Evolutionary conservation across 2,797 vertebrate genomes (phyloP).

Genomic region (Halcyon badia): DNA sequence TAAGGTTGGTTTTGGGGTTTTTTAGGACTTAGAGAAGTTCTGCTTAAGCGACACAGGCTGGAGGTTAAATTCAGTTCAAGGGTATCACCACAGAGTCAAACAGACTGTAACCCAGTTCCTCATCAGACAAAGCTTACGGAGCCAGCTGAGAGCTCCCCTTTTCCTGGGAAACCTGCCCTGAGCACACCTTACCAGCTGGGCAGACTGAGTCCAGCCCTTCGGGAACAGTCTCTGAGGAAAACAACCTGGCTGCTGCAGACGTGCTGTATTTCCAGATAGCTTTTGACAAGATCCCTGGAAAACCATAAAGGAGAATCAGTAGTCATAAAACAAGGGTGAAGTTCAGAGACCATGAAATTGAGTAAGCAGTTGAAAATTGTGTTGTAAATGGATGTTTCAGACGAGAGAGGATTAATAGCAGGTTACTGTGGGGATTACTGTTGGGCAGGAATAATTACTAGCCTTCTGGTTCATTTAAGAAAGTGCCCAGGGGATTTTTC

Average conservation of each 20-base stretch:
- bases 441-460: slow-evolving; percentile 56
- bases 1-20: background rate
- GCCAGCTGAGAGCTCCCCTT: background rate
- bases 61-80: background rate
- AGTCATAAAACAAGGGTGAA: slow-evolving; percentile 34
- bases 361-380: slow-evolving; percentile 53
- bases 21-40: background rate
- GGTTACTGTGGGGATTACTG: slow-evolving; percentile 53
- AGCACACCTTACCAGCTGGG: background rate
- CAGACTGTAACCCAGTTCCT: background rate
- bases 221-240: background rate
- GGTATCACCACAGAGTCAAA: background rate
- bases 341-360: slow-evolving; percentile 68
- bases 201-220: background rate
- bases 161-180: background rate
- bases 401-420: slow-evolving; percentile 67
- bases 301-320: slow-evolving; percentile 31
- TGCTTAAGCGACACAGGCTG: background rate
- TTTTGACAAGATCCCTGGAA: slow-evolving; percentile 48
- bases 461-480: slow-evolving; percentile 51
- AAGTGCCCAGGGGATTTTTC: slow-evolving; percentile 29
- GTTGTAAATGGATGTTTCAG: slow-evolving; percentile 64
- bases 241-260: background rate
- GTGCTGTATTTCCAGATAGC: slow-evolving; percentile 14
- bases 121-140: background rate